Conservation (phyloP, 1,140 invertebrate genomes). For the Tetramorium simillimum region DNA sequence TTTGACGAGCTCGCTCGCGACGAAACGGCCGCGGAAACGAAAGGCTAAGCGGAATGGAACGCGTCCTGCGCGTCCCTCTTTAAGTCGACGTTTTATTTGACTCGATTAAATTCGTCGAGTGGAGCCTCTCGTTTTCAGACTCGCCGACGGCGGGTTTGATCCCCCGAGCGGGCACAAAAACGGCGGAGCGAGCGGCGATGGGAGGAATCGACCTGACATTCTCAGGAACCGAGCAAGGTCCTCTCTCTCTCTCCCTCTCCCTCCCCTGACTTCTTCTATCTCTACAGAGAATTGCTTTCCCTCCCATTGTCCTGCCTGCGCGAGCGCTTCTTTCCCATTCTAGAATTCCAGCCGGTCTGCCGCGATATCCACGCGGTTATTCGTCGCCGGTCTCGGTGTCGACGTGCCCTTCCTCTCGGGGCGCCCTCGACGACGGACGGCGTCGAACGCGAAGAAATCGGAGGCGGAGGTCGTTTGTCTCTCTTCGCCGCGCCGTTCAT, state of each 20-base stretch:
- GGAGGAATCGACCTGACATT: constrained; percentile 68
- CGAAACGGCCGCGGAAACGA: constrained; percentile 18
- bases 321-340: constrained; percentile 45
- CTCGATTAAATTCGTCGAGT: constrained; percentile 71
- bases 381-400: background rate
- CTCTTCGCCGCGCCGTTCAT: background rate
- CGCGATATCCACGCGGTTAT: constrained; percentile 45
- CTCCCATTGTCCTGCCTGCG: constrained; percentile 44
- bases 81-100: constrained; percentile 52
- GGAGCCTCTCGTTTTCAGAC: constrained; percentile 22
- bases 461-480: constrained; percentile 30
- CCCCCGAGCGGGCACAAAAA: constrained; percentile 36
- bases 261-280: constrained; percentile 7
- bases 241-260: background rate
- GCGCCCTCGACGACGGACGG: background rate
- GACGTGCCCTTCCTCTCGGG: constrained; percentile 3
- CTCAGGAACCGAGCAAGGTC: constrained; percentile 51
- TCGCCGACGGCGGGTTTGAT: constrained; percentile 28
- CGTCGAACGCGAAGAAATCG: constrained; percentile 47
- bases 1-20: constrained; percentile 32
- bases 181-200: background rate
- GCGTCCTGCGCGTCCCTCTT: background rate
- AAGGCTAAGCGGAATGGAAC: constrained; percentile 6
- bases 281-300: constrained; percentile 45
- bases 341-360: constrained; percentile 27